phyloP scores from a whole-genome alignment of 2,888 invertebrate genomes.

The Argynnis bischoffii region DNA sequence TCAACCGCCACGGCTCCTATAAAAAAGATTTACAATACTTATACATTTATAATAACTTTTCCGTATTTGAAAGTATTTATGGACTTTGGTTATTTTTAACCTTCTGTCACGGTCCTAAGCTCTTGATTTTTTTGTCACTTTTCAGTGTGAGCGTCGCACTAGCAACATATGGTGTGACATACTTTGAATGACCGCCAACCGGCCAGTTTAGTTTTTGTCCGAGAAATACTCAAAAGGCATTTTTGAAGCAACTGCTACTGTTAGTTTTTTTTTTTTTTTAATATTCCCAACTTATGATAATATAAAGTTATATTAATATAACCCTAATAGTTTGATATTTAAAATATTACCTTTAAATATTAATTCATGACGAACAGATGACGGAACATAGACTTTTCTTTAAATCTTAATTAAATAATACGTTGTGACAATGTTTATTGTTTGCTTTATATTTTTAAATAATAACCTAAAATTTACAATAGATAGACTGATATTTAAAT shows the following conservation, averaged over 20 bases:
- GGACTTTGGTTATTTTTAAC: conserved; percentile 53
- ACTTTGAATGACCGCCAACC: conserved; percentile 64
- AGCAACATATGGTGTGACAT: conserved; percentile 72
- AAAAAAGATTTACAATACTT: conserved; percentile 63
- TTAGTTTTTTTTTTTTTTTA: conserved; percentile 38
- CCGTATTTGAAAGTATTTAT: conserved; percentile 76
- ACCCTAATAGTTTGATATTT: too few species aligned
- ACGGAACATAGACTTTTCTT: too few species aligned
- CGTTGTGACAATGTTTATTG: too few species aligned
- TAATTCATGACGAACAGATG: too few species aligned
- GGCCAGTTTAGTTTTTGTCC: conserved; percentile 58
- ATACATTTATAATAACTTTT: conserved; percentile 62
- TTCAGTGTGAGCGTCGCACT: conserved; percentile 56
- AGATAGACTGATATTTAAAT: too few species aligned
- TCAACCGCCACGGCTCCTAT: conserved; percentile 77
- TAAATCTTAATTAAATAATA: too few species aligned
- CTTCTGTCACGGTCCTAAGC: conserved; percentile 70
- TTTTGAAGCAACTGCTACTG: conserved; percentile 54
- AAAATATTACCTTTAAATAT: too few species aligned
- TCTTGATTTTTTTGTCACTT: conserved; percentile 71
- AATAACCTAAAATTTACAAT: too few species aligned
- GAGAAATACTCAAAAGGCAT: conserved; percentile 37
- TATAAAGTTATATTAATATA: neutral
- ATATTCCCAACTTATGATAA: neutral
- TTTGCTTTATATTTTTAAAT: too few species aligned